Evolutionary conservation across 2,113 vertebrate genomes (phyloP).

Genomic region (Isurus oxyrinchus): DNA sequence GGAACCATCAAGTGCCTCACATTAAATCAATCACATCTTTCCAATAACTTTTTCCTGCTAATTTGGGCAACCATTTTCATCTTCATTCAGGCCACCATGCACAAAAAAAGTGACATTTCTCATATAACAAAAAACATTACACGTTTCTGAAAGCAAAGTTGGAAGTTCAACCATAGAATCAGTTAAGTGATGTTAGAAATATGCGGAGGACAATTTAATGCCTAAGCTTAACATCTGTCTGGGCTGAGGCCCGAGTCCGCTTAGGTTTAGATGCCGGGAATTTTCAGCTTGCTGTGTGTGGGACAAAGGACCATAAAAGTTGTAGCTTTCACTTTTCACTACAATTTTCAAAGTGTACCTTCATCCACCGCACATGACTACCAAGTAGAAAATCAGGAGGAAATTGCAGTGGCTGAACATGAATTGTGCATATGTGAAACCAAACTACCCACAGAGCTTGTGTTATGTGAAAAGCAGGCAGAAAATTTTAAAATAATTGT

Average conservation of each 20-base stretch:
- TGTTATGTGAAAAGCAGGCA: no score
- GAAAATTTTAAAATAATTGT: no score
- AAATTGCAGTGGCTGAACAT: not conserved
- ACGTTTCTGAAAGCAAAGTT: not conserved
- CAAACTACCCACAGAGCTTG: no score
- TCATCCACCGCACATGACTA: not conserved
- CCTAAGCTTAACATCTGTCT: not conserved
- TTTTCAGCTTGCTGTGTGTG: not conserved
- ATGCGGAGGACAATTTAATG: not conserved
- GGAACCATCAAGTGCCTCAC: not conserved
- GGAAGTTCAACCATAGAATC: not conserved
- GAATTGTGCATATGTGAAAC: not conserved
- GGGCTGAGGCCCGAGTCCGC: not conserved
- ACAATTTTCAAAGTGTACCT: not conserved
- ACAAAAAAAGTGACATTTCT: not conserved
- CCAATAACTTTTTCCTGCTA: not conserved
- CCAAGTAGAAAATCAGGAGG: not conserved
- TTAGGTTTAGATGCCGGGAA: not conserved
- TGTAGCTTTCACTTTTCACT: not conserved
- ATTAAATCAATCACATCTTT: not conserved
- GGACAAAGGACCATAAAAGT: not conserved
- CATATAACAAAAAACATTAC: not conserved
- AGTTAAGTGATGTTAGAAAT: not conserved
- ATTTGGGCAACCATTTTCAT: not conserved
- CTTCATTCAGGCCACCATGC: not conserved